Percentiles rank a stretch among this genome's conserved stretches.
Evolutionary conservation across 2,797 vertebrate genomes (phyloP).

Genomic region (Molothrus ater): DNA sequence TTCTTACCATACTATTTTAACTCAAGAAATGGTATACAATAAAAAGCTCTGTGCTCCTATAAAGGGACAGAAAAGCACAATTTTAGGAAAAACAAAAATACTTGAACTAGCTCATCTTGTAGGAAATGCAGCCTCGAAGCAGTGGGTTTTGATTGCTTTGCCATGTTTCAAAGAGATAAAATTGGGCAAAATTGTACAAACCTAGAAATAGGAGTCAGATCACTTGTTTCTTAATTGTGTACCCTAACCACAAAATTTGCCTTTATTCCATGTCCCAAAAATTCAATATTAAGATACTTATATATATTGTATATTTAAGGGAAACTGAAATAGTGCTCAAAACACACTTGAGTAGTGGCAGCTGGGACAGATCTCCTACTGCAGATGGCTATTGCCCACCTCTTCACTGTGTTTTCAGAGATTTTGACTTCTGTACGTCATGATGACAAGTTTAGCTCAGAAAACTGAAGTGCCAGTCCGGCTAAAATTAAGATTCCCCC

Average conservation of each 20-base stretch:
- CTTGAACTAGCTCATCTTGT: background rate
- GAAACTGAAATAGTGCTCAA: background rate
- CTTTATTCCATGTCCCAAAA: background rate
- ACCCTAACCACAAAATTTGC: background rate
- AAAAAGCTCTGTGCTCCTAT: background rate
- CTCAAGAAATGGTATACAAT: background rate
- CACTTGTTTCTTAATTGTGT: background rate
- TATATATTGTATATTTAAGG: background rate
- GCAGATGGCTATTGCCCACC: background rate
- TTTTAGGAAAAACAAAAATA: background rate
- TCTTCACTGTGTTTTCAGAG: background rate
- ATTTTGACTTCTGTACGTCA: background rate
- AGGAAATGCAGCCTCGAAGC: background rate
- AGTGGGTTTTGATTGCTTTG: background rate
- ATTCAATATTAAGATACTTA: background rate
- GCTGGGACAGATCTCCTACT: background rate
- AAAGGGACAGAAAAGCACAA: background rate
- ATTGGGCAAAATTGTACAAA: background rate
- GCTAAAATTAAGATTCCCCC: background rate
- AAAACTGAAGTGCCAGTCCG: background rate
- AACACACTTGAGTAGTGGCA: background rate
- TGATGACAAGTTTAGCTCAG: background rate
- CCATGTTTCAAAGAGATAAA: background rate
- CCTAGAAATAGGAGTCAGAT: background rate
- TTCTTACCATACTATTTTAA: conserved; percentile 16